These are phyloP conservation scores for Plectropomus leopardus DNA, from an alignment of 2,113 vertebrate genomes.

Conservation along the genomic window DNA sequence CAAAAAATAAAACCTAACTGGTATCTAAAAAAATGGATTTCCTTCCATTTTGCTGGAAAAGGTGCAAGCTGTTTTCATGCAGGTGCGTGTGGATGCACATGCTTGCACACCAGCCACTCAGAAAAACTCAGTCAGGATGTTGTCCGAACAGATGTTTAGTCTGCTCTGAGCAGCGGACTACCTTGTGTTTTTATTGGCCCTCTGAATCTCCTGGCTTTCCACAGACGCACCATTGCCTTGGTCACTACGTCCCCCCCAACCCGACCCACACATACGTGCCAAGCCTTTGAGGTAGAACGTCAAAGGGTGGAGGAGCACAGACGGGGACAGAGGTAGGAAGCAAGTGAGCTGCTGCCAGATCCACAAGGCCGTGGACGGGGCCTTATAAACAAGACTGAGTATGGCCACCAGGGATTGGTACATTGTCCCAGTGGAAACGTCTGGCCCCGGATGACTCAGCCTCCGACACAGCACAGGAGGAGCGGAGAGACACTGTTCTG, in stretches of 20 bases:
- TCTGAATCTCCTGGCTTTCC: conserved; percentile 70
- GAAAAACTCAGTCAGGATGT: conserved; percentile 70
- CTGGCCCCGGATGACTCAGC: conserved; percentile 82
- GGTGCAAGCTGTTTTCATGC: conserved; percentile 17
- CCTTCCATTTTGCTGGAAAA: conserved; percentile 23
- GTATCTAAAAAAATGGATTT: background rate
- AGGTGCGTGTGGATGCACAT: conserved; percentile 40
- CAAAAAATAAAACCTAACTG: conserved; percentile 11
- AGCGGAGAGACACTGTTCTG: conserved; percentile 68
- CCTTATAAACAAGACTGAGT: conserved; percentile 76
- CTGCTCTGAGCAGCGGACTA: conserved; percentile 70
- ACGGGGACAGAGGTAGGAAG: conserved; percentile 57
- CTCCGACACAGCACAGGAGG: conserved; percentile 64
- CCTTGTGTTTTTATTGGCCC: conserved; percentile 81
- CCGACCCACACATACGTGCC: conserved; percentile 48
- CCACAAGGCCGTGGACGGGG: conserved; percentile 54
- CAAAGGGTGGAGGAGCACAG: conserved; percentile 55
- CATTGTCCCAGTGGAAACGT: conserved; percentile 81
- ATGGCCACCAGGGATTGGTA: conserved; percentile 68
- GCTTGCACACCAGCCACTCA: conserved; percentile 47
- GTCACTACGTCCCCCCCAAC: conserved; percentile 33
- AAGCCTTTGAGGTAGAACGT: conserved; percentile 67
- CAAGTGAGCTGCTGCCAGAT: conserved; percentile 60
- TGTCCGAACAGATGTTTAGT: conserved; percentile 85
- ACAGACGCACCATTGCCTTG: conserved; percentile 62